phyloP scores from a whole-genome alignment of 2,888 invertebrate genomes.

The Megalurothrips usitatus region DNA sequence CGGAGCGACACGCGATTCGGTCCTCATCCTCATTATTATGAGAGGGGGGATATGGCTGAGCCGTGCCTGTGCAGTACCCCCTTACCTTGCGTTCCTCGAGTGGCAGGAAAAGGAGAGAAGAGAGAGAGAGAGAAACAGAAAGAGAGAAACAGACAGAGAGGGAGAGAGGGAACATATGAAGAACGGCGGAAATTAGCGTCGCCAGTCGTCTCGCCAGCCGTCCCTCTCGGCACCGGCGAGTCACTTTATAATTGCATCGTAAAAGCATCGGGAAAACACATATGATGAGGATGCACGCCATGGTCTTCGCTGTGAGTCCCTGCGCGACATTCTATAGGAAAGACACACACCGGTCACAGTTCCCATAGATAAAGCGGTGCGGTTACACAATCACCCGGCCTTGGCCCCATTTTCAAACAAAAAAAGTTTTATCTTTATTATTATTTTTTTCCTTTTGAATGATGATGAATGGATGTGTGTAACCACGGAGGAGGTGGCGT shows the following conservation, averaged over 20 bases:
- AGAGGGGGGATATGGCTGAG: not conserved
- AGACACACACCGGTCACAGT: not conserved
- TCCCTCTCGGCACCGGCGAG: not conserved
- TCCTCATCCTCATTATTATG: not conserved
- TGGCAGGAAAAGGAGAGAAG: not conserved
- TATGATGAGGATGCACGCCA: not conserved
- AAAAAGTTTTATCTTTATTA: not conserved
- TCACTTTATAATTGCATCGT: slow-evolving; percentile 17
- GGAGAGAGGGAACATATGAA: not conserved
- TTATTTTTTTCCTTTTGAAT: not conserved
- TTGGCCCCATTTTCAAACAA: not conserved
- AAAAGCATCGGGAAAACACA: slow-evolving; percentile 17
- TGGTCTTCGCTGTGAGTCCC: not conserved
- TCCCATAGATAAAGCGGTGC: not conserved
- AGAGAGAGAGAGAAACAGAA: not conserved
- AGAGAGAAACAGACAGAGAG: too few species aligned
- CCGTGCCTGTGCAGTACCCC: not conserved
- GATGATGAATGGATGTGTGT: not conserved
- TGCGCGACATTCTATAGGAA: not conserved
- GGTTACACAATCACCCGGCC: too few species aligned
- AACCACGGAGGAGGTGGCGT: not conserved
- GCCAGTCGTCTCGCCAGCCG: not conserved
- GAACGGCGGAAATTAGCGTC: slow-evolving; percentile 22
- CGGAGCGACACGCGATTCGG: not conserved
- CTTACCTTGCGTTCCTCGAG: not conserved